Conservation (phyloP, 2,113 vertebrate genomes). For the Ptychochromis oligacanthus region DNA sequence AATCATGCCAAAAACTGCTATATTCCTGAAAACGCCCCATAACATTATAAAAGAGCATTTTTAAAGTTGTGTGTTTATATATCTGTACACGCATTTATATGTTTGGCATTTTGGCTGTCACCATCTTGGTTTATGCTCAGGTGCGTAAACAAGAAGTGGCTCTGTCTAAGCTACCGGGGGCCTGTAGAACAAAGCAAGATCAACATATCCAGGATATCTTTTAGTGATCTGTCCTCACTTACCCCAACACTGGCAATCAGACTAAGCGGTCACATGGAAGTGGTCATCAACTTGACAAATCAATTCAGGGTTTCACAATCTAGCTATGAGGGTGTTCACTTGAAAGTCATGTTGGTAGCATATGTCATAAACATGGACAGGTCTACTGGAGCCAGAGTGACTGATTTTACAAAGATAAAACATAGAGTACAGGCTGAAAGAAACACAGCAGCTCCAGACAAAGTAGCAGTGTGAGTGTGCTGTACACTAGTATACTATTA, state of each 20-base stretch:
- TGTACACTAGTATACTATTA: not conserved
- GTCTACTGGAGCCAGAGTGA: not conserved
- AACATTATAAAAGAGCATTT: too few relatives aligned
- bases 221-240: too few relatives aligned
- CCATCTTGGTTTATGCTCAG: too few relatives aligned
- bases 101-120: too few relatives aligned
- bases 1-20: not conserved
- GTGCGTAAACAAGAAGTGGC: too few relatives aligned
- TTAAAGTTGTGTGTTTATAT: too few relatives aligned
- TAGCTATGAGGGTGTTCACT: not conserved
- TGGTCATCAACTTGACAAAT: not conserved
- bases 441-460: not conserved
- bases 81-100: too few relatives aligned
- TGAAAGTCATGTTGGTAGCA: not conserved
- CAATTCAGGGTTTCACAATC: not conserved
- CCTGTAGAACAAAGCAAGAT: too few relatives aligned
- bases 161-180: too few relatives aligned
- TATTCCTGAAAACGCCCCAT: too few relatives aligned
- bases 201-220: too few relatives aligned
- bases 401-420: conserved; percentile 2
- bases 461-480: not conserved
- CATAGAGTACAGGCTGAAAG: not conserved
- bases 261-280: not conserved
- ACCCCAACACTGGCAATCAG: too few relatives aligned
- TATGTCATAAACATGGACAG: not conserved